phyloP scores from a whole-genome alignment of 2,113 vertebrate species.

The Steatornis caripensis region DNA sequence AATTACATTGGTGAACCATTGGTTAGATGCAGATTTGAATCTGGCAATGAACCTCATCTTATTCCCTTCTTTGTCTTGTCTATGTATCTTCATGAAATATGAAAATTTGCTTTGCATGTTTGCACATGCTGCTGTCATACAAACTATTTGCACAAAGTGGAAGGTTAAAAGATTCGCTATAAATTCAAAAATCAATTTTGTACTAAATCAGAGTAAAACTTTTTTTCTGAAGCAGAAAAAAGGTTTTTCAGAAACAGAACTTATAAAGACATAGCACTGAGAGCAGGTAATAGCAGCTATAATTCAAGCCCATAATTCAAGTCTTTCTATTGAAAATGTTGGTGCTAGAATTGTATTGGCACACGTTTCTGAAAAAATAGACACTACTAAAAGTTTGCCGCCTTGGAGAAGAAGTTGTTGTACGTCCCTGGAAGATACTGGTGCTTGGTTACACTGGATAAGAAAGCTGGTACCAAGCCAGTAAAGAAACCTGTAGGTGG shows the following conservation, averaged over 20 bases:
- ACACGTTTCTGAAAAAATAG: neutral
- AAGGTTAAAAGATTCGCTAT: neutral
- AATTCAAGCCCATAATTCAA: neutral
- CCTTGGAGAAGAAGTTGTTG: neutral
- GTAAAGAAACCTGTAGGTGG: neutral
- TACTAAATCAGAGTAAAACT: neutral
- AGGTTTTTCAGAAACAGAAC: neutral
- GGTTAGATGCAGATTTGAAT: neutral
- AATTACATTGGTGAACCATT: neutral
- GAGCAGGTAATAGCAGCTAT: neutral
- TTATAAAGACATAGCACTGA: neutral
- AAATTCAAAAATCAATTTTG: neutral
- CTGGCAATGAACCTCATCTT: fast-evolving
- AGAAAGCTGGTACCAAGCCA: neutral
- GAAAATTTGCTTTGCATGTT: neutral
- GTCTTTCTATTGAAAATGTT: neutral
- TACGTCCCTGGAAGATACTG: neutral
- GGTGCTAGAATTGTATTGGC: fast-evolving
- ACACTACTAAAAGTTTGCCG: neutral
- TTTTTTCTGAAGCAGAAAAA: neutral
- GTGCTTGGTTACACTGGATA: neutral
- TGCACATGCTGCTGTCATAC: fast-evolving
- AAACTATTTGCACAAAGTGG: neutral
- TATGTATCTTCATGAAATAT: neutral
- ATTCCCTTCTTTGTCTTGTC: neutral